Evolutionary conservation across 2,797 vertebrate genomes (phyloP).

Genomic region (Furcifer pardalis): DNA sequence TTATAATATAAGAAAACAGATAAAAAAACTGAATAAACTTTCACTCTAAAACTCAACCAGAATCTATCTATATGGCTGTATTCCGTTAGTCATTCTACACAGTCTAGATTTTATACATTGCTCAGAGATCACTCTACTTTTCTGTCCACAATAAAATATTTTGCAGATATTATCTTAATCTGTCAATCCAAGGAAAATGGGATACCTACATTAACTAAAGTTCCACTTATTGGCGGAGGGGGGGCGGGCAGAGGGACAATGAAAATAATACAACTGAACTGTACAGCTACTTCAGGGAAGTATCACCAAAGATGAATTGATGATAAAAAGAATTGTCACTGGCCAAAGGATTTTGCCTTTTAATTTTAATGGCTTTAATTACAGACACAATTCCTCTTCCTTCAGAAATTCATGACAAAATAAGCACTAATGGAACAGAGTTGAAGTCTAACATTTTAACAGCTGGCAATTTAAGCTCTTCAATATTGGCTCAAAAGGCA

Average conservation of each 20-base stretch:
- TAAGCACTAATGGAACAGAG: background rate
- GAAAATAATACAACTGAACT: background rate
- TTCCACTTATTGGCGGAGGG: too few species aligned
- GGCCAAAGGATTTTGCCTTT: background rate
- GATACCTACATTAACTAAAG: background rate
- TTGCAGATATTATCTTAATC: too few species aligned
- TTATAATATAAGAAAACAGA: background rate
- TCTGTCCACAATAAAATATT: too few species aligned
- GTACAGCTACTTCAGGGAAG: background rate
- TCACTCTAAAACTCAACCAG: background rate
- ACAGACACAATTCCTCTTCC: background rate
- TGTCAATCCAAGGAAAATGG: too few species aligned
- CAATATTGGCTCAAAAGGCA: background rate
- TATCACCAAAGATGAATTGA: background rate
- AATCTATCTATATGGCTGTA: background rate
- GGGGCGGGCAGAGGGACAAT: too few species aligned
- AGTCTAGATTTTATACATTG: background rate
- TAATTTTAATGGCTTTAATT: background rate
- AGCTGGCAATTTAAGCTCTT: background rate
- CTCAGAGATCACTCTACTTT: background rate
- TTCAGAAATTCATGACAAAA: background rate
- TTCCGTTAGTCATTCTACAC: background rate
- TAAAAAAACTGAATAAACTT: background rate
- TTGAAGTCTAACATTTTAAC: background rate
- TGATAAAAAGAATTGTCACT: background rate